Conservation (phyloP, 2,888 invertebrate species). For the Anthrax anthrax region DNA sequence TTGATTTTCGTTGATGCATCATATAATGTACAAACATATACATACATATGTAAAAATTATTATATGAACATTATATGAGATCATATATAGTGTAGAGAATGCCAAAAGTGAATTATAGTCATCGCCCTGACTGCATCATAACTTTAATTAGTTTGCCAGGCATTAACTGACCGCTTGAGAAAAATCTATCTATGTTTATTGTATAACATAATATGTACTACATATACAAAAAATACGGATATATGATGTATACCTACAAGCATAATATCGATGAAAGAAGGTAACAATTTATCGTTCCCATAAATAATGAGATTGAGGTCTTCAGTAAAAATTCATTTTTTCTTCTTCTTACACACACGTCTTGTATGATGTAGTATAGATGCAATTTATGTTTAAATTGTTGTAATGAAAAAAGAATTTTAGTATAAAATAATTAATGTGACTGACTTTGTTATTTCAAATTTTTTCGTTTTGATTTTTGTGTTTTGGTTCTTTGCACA, state of each 20-base stretch:
- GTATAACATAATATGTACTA: no score
- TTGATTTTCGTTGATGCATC: no score
- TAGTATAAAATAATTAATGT: no score
- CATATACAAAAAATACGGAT: no score
- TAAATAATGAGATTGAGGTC: constrained; percentile 12
- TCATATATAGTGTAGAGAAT: neutral
- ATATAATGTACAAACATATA: neutral
- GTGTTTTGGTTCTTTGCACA: neutral
- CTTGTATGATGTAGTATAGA: no score
- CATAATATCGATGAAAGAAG: neutral
- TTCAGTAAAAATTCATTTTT: constrained; percentile 2
- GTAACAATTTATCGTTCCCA: constrained; percentile 15
- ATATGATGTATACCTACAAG: no score
- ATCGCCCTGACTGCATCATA: constrained; percentile 7
- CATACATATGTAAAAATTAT: neutral
- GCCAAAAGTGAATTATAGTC: constrained; percentile 8
- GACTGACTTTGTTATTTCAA: no score
- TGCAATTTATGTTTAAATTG: no score
- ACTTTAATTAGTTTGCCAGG: constrained; percentile 9
- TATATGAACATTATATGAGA: neutral
- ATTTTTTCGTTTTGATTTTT: no score
- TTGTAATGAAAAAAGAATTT: no score
- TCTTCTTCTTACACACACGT: constrained; percentile 1
- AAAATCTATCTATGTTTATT: neutral
- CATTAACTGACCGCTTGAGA: constrained; percentile 7